These are phyloP conservation scores for Sinocyclocheilus rhinocerous DNA, from an alignment of 2,113 vertebrate genomes.

Conservation along the genomic window DNA sequence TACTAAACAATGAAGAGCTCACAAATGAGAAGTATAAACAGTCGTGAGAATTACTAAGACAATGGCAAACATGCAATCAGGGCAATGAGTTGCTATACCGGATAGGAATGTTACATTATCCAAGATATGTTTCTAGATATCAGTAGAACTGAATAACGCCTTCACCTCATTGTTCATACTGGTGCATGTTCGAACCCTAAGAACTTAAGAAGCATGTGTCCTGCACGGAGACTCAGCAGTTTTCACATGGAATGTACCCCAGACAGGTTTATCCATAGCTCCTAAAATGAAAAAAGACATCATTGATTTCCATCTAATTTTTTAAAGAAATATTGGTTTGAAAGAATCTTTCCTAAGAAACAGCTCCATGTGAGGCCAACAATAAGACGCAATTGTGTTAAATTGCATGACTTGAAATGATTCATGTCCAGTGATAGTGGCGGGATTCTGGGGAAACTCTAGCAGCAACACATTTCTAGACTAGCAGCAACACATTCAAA, in stretches of 20 bases:
- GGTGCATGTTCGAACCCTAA: too few relatives aligned
- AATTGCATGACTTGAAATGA: not conserved
- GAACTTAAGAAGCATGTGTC: too few relatives aligned
- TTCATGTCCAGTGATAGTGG: not conserved
- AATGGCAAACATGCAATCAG: constrained; percentile 70
- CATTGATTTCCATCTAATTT: not conserved
- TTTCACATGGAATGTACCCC: not conserved
- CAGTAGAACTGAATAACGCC: constrained; percentile 53
- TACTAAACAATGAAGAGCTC: constrained; percentile 53
- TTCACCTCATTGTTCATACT: not conserved
- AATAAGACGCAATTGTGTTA: not conserved
- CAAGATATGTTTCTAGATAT: constrained; percentile 43
- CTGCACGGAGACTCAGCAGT: not conserved
- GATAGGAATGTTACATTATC: constrained; percentile 62
- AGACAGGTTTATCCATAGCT: not conserved
- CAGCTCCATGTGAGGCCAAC: not conserved
- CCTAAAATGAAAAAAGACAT: not conserved
- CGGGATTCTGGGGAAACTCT: not conserved
- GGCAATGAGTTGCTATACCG: constrained; percentile 56
- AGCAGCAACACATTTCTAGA: not conserved
- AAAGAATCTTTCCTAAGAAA: not conserved
- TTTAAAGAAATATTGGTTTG: not conserved
- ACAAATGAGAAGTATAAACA: constrained; percentile 62
- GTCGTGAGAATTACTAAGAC: constrained; percentile 56
- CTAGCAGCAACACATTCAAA: not conserved